Percentiles rank a stretch among this genome's conserved stretches.
Evolutionary conservation across 1,140 invertebrate species (phyloP).

Genomic region (Calephelis nemesis): DNA sequence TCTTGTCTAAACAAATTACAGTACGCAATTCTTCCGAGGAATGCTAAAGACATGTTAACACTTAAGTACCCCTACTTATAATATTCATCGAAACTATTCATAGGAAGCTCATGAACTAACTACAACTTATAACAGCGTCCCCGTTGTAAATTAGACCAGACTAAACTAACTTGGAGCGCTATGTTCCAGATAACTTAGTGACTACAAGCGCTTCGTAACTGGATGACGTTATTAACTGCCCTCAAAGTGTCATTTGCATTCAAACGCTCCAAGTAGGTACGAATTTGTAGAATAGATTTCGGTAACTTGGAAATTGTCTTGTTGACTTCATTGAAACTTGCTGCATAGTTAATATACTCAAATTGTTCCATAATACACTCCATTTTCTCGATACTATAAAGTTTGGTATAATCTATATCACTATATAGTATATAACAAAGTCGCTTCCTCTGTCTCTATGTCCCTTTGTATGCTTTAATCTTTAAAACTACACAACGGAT

Average conservation of each 20-base stretch:
- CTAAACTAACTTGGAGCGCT: constrained; percentile 3
- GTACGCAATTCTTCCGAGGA: too few relatives aligned
- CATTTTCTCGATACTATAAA: too few relatives aligned
- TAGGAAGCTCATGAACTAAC: not conserved
- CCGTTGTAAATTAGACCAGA: constrained; percentile 12
- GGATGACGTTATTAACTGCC: constrained; percentile 12
- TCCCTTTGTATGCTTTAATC: too few relatives aligned
- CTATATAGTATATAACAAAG: too few relatives aligned
- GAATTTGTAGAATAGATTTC: constrained; percentile 12
- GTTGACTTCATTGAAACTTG: not conserved
- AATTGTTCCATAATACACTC: too few relatives aligned
- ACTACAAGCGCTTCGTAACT: constrained; percentile 11
- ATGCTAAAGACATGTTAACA: too few relatives aligned
- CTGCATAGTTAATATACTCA: not conserved
- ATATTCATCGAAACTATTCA: constrained; percentile 1
- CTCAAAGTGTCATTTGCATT: constrained; percentile 17
- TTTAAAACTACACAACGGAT: too few relatives aligned
- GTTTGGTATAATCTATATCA: too few relatives aligned
- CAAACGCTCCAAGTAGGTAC: constrained; percentile 11
- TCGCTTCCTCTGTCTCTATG: too few relatives aligned
- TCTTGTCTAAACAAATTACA: too few relatives aligned
- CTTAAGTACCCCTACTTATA: not conserved
- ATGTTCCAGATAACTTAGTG: constrained; percentile 15
- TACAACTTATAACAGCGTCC: constrained; percentile 1
- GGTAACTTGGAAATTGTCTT: constrained; percentile 6